Base-by-base conservation (phyloP, 1,140 invertebrate genomes). In the Glomeris maerens region DNA sequence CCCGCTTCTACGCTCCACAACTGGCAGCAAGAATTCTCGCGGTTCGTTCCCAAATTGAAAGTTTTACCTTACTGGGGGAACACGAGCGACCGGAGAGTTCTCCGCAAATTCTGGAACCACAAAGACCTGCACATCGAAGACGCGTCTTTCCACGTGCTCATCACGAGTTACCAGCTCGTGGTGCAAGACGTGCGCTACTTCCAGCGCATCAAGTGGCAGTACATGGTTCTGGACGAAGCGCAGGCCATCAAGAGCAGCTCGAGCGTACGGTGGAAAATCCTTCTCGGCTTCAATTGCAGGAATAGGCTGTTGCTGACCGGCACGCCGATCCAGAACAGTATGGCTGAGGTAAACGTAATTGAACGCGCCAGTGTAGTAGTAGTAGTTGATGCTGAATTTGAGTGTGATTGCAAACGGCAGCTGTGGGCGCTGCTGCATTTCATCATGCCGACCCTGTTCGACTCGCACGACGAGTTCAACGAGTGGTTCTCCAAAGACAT, bases 401-500 rank as follows among this genome's bases (percentile, higher is more conserved):
- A n/a, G n/a, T n/a, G n/a, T n/a, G n/a, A n/a, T n/a, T n/a, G n/a
- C n/a, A n/a, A n/a, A 10, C 17, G 20, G 5, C 4, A 96, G 68
- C 68, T 99, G 28, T 99, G 94, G 94, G 93, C 94, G 0, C 70
- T 98, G 45, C 74, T 98, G 52, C 94, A 98, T 71, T 99, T 98
- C 64, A 91, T 98, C 52, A 98, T 98, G 95, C 95, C 95, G 0
- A 87, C 92, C 5, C 74, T 98, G 20, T 99, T 98, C 64, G 90
- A 96, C 66, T 97, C 91, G 0, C 93, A 98, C 61, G 84, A 92
- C 54, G 94, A 98, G 67, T 98, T 96, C 70, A 95, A 95, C 60
- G 93, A 98, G 62, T 98, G 94, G 94, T 98, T 98, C 71, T 92
- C 89, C 2, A 97, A 96, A 67, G 91, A 96, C 62, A 95, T 96